Base-by-base conservation (phyloP, 92 coral and sea anemone genomes). In the Blastomussa wellsi region DNA sequence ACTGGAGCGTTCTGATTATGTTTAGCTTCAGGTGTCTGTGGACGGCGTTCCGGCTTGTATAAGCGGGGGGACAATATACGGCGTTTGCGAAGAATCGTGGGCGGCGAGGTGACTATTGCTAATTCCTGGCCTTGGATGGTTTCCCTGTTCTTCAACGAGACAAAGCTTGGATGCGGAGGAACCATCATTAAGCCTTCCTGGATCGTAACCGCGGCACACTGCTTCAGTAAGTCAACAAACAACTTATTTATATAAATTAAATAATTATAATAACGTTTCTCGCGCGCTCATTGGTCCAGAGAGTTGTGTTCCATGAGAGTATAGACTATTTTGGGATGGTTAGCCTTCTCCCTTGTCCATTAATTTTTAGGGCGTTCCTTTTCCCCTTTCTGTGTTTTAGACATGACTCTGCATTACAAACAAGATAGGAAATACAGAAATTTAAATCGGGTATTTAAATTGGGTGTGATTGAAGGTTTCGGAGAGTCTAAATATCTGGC, bases 121-220 rank as follows among this genome's bases (percentile, higher is more conserved):
- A 92, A 93, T 44, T 90, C 98, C 1, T 97, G 99, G 99, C 99
- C 99, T 0, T 97, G 99, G 99, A 97, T 95, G 87, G 95, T 90
- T 55, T 95, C 96, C 26, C 88, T 97, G 20, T 89, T 97, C 69
- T 86, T 93, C 28, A 97, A 95, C 62, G 92, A 89, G 31, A 90
- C 97, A 8, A 92, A 88, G 49, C 92, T 92, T 47, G 72, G 92
- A 80, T 97, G 99, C 77, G 99, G 99, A 17, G 99, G 95, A n/a
- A 88, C 99, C 31, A 84, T 97, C 20, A 89, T 97, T 62, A 91
- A 91, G 52, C 72, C 91, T 47, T 82, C 94, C 67, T 97, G 99
- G 99, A 72, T 97, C 15, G 80, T 89, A 0, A 97, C 99, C 15
- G 98, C 99, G 41, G 99, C 99, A 3, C 98, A 95, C 57, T 97